phyloP scores from a whole-genome alignment of 2,797 vertebrate species.

The Mionectes olivaceus region DNA sequence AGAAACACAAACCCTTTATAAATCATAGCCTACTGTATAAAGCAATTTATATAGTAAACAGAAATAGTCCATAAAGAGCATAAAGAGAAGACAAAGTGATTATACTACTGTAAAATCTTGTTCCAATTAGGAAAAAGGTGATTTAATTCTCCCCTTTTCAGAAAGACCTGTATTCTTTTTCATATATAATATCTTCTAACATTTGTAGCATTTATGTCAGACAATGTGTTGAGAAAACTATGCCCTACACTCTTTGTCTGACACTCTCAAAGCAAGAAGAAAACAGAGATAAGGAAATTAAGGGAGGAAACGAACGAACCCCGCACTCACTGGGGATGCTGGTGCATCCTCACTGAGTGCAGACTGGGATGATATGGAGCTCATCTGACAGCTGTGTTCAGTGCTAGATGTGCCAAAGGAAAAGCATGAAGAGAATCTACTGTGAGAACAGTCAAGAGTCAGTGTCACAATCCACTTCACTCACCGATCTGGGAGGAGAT shows the following conservation, averaged over 20 bases:
- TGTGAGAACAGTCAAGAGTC: neutral
- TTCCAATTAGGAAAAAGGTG: neutral
- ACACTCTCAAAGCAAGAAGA: neutral
- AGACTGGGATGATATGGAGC: neutral
- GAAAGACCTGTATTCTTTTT: neutral
- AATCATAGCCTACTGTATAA: neutral
- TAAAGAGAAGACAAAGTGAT: neutral
- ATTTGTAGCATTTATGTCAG: neutral
- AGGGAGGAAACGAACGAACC: neutral
- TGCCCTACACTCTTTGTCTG: neutral
- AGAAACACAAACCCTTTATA: neutral
- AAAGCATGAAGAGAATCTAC: neutral
- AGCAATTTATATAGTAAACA: neutral
- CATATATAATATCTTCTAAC: neutral
- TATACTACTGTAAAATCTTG: neutral
- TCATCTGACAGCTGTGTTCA: neutral
- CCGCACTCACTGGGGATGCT: neutral
- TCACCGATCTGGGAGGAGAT: neutral
- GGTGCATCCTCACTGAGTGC: rapidly evolving
- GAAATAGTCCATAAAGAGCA: neutral
- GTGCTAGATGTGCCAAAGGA: neutral
- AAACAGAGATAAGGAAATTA: neutral
- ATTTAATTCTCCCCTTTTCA: neutral
- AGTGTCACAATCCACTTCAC: neutral
- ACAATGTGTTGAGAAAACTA: neutral